These are phyloP conservation scores for Nibea coibor DNA, from an alignment of 2,113 vertebrate species.

Conservation along the genomic window DNA sequence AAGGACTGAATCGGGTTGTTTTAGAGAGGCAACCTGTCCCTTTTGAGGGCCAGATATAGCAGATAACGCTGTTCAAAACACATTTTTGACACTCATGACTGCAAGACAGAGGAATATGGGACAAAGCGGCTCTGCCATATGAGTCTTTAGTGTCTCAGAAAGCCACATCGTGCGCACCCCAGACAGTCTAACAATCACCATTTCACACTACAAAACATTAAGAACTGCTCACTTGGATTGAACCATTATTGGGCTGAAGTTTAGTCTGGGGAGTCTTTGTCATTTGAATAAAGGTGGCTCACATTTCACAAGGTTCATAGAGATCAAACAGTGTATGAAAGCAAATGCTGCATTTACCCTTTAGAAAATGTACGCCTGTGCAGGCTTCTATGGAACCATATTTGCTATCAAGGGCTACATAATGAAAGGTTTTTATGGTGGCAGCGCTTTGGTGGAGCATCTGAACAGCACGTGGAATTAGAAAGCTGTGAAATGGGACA, in stretches of 20 bases:
- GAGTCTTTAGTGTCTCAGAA: neutral
- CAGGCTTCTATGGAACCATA: neutral
- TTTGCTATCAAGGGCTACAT: constrained; percentile 1
- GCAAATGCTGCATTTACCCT: neutral
- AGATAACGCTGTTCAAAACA: neutral
- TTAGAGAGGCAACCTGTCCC: neutral
- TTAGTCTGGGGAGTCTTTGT: neutral
- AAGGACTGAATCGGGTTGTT: neutral
- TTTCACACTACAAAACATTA: neutral
- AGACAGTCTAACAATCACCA: neutral
- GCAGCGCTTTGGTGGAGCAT: constrained; percentile 16
- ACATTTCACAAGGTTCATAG: neutral
- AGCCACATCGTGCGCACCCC: no score
- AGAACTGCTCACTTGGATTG: neutral
- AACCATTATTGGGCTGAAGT: neutral
- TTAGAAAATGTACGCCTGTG: neutral
- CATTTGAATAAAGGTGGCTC: constrained; percentile 12
- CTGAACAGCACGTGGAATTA: constrained; percentile 20
- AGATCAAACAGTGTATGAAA: constrained; percentile 26
- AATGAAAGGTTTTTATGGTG: constrained; percentile 29
- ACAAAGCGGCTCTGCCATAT: neutral
- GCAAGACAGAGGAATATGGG: neutral
- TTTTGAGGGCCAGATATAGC: neutral
- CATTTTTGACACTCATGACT: neutral
- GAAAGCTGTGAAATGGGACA: constrained; percentile 39